Base-by-base conservation (phyloP, 1,140 invertebrate genomes). In the Caenorhabditis latens region DNA sequence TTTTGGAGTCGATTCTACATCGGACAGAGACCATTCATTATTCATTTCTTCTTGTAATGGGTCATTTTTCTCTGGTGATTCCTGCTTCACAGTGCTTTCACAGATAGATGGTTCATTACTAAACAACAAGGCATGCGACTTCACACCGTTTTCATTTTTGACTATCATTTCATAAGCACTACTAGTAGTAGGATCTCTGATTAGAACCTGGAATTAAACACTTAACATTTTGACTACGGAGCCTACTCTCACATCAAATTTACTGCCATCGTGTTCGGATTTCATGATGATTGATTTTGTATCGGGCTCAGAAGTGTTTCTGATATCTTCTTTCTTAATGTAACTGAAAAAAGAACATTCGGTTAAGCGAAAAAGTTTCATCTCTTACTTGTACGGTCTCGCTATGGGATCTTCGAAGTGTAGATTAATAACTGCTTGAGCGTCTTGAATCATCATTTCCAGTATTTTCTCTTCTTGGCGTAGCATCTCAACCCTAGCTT, bases 241-340 rank as follows among this genome's bases (percentile, higher is more conserved):
- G 4, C 1, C 6, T 58, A 63, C 14, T 13, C 32, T 63, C 24
- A 46, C 65, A 13, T 79, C 46, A 50, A 79, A 79, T 24, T 13
- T 5, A 42, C 46, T 79, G n/a, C 11, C 11, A 79, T 79, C 71
- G 1, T 19, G 4, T 7, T 79, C 71, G 0, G 71, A 50, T n/a
- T 79, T 79, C 6, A 79, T 42, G 46, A 79, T 79, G 19, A 79
- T 79, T 7, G 71, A 79, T 50, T 79, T 79, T 24, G 71, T 53
- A 13, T 79, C 14, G 4, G 46, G 46, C 7, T 79, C 71, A 2
- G 71, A 46, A 7, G 71, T 79, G 43, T 50, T 79, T 24, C 71
- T 19, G 14, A 79, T 79, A 24, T 79, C 71, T 32, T 79, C 71
- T 53, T 79, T 79, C 0, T 46, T 19, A 7, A 79, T 11, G 24